Evolutionary conservation across 2,797 vertebrate genomes (phyloP).

Genomic region (Molossus alvarezi): DNA sequence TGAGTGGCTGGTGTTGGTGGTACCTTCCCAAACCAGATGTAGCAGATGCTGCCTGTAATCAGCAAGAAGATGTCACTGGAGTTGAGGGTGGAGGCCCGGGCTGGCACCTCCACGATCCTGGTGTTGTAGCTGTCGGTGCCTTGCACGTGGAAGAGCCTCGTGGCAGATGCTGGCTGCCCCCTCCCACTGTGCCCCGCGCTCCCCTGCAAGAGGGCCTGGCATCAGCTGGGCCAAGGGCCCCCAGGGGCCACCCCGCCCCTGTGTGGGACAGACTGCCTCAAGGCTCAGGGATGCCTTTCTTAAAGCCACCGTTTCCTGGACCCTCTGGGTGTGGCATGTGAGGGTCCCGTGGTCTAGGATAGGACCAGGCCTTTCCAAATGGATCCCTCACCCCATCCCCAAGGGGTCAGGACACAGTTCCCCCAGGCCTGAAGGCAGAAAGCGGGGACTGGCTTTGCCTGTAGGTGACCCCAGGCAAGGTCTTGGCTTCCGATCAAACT

Average conservation of each 20-base stretch:
- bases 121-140: constrained; percentile 91
- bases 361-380: neutral
- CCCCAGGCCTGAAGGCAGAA: neutral
- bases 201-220: constrained; percentile 27
- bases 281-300: neutral
- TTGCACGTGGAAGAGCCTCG: constrained; percentile 93
- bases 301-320: neutral
- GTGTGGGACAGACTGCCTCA: neutral
- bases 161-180: constrained; percentile 41
- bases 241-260: neutral
- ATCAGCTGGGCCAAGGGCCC: neutral
- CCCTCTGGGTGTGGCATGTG: neutral
- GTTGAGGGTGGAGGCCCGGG: constrained; percentile 92
- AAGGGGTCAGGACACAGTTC: neutral
- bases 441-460: neutral
- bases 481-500: neutral
- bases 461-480: neutral
- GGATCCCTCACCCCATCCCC: neutral
- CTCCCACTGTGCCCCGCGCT: accelerated
- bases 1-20: neutral
- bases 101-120: constrained; percentile 93
- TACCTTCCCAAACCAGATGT: constrained; percentile 97
- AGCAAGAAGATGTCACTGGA: constrained; percentile 95
- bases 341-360: neutral
- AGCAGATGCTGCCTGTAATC: constrained; percentile 88